Base-by-base conservation (phyloP, 2,888 invertebrate species). In the Athalia cordata region DNA sequence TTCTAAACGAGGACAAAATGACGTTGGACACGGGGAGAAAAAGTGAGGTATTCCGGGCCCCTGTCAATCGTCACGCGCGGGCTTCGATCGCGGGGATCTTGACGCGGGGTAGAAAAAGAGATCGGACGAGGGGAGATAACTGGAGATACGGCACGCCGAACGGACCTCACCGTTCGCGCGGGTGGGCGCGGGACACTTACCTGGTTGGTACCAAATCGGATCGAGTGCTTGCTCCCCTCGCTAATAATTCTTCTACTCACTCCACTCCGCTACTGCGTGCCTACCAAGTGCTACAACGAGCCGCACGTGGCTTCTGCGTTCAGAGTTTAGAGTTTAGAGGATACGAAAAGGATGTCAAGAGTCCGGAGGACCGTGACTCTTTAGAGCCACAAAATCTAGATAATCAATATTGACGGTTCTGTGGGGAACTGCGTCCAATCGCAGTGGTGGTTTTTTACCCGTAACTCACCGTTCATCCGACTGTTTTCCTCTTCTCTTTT, bases 111-210 rank as follows among this genome's bases (percentile, higher is more conserved):
- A 45, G 43, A 57, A 57, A 70, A 9, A 8, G 13, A 47, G 45
- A 13, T 72, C 78, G 78, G 52, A 15, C 78, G 80, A 81, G 82
- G 79, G 77, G 76, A 86, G 89, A 89, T 89, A 87, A 86, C 80
- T 81, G 79, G 78, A 81, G 89, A 89, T 89, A 89, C 84, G 83
- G 88, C 89, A 89, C 89, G 88, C 82, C 81, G 85, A 81, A 82
- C 85, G 88, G 86, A 88, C 87, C 86, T 81, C 85, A 86, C 88
- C 87, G 86, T 86, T 81, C 79, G 76, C 78, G 72, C 78, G 79
- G 79, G 74, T 80, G 80, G 79, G 81, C 79, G 80, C 75, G 76
- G 78, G 79, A 79, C 83, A 80, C 79, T 47, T 79, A 74, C 76
- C 67, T 57, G 65, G 66, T 8, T 64, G 78, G 79, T 65, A 62